Evolutionary conservation across 1,140 invertebrate species (phyloP).

Genomic region (Ooceraea biroi): DNA sequence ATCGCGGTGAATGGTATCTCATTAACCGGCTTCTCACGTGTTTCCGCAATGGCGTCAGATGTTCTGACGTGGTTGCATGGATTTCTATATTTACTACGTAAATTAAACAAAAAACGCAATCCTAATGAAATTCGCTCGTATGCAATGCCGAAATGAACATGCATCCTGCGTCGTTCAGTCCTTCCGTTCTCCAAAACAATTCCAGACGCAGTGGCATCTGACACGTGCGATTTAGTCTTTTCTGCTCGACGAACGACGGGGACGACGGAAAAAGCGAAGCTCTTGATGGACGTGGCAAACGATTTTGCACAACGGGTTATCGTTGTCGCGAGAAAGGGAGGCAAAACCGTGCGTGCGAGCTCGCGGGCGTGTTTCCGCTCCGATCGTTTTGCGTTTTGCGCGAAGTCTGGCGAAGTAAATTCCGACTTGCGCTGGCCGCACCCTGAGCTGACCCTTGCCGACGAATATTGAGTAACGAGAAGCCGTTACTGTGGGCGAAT

Average conservation of each 20-base stretch:
- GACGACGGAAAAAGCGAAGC: constrained; percentile 1
- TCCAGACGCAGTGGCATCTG: neutral
- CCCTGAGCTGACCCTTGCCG: no score
- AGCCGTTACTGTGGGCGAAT: neutral
- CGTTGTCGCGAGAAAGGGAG: constrained; percentile 40
- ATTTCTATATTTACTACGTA: neutral
- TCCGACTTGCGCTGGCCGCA: neutral
- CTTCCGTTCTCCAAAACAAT: neutral
- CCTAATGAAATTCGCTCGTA: no score
- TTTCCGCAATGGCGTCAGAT: constrained; percentile 42
- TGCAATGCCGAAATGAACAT: neutral
- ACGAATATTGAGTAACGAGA: constrained; percentile 1
- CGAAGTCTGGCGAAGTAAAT: neutral
- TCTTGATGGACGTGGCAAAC: neutral
- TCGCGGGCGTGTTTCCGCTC: neutral
- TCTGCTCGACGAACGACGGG: neutral
- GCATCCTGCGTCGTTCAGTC: neutral
- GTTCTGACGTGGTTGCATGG: neutral
- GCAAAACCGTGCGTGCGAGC: neutral
- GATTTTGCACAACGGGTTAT: constrained; percentile 38
- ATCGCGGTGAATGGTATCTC: constrained; percentile 37
- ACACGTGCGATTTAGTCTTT: neutral
- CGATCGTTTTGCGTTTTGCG: neutral
- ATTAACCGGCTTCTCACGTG: constrained; percentile 54
- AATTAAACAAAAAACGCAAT: no score